A percentile compares a stretch with the other conserved stretches of the same genome.
Conservation (phyloP, 2,888 invertebrate species). For the Lepidochitona cinerea region DNA sequence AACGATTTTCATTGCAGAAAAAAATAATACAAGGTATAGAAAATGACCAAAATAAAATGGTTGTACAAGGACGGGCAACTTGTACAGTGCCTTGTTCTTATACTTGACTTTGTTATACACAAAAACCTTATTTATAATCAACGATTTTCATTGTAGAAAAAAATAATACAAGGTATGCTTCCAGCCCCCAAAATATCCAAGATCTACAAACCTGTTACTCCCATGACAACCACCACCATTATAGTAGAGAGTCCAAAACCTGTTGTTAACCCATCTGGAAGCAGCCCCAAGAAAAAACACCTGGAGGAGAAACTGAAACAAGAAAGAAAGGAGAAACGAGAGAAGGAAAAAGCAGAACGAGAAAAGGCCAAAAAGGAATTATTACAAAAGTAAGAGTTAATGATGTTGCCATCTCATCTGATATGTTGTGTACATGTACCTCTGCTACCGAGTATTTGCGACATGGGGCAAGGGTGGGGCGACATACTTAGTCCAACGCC, state of each 20-base stretch:
- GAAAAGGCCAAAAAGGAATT: neutral
- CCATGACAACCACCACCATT: slow-evolving; percentile 42
- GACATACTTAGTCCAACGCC: too few species aligned
- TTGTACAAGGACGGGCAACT: too few species aligned
- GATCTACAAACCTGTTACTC: slow-evolving; percentile 9
- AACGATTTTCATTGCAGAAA: too few species aligned
- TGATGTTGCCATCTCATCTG: too few species aligned
- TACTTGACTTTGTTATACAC: too few species aligned
- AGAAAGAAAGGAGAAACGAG: slow-evolving; percentile 15
- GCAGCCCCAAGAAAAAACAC: slow-evolving; percentile 32
- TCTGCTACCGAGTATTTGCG: too few species aligned
- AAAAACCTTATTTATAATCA: too few species aligned
- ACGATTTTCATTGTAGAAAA: too few species aligned
- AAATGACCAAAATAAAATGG: too few species aligned
- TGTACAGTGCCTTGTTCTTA: too few species aligned
- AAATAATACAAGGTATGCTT: neutral
- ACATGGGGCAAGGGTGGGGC: too few species aligned
- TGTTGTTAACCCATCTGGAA: slow-evolving; percentile 56
- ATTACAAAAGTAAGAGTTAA: neutral
- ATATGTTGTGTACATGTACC: too few species aligned
- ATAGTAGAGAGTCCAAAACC: slow-evolving; percentile 62
- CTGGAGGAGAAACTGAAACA: neutral
- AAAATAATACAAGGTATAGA: neutral
- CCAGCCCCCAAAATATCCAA: neutral
- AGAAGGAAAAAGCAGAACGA: slow-evolving; percentile 13